These are phyloP conservation scores for Perca fluviatilis DNA, from an alignment of 2,113 vertebrate genomes.

Conservation along the genomic window DNA sequence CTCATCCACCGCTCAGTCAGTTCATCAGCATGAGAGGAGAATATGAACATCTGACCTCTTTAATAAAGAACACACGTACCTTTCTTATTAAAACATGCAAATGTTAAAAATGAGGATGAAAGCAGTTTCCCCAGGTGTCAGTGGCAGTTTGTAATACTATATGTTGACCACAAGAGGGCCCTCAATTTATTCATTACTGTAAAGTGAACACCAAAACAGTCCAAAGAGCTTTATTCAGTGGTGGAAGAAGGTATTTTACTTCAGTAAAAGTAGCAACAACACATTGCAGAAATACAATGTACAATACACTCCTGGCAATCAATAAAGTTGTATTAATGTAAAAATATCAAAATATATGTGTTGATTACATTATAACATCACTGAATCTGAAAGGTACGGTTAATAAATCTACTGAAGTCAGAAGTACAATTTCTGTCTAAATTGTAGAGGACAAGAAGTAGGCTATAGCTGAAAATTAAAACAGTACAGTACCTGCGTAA, in stretches of 20 bases:
- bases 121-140: background rate
- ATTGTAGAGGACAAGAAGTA: too few relatives aligned
- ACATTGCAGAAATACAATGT: background rate
- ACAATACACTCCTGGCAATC: too few relatives aligned
- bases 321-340: too few relatives aligned
- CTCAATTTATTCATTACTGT: background rate
- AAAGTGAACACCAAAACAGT: background rate
- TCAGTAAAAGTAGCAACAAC: background rate
- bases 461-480: too few relatives aligned
- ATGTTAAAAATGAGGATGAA: background rate
- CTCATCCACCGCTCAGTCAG: background rate
- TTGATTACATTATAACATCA: too few relatives aligned
- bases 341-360: too few relatives aligned
- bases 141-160: background rate
- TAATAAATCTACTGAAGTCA: too few relatives aligned
- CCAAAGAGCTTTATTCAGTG: background rate
- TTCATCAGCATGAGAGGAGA: background rate
- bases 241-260: background rate
- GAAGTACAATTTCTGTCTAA: too few relatives aligned
- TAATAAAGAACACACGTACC: background rate
- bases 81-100: background rate
- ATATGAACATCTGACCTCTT: background rate
- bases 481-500: too few relatives aligned
- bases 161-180: slow-evolving; percentile 15
- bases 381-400: too few relatives aligned